phyloP scores from a whole-genome alignment of 2,888 invertebrate genomes.

The Drymonia ruficornis region DNA sequence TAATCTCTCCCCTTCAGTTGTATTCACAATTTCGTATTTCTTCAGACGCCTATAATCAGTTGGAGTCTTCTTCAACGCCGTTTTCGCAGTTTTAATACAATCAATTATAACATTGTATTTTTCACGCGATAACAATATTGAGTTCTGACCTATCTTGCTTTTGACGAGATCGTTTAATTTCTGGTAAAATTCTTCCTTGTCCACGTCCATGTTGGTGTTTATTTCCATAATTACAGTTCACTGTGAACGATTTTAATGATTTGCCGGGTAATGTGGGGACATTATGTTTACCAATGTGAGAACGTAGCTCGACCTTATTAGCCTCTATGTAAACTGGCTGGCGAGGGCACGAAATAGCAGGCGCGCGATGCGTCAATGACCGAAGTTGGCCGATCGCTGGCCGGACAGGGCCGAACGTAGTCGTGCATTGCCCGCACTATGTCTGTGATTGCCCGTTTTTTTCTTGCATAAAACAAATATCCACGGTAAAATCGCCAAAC shows the following conservation, averaged over 20 bases:
- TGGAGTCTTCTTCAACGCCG: slow-evolving; percentile 40
- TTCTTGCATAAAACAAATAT: too few relatives aligned
- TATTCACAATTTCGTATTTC: slow-evolving; percentile 49
- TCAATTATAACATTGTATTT: slow-evolving; percentile 40
- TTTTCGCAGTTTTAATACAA: too few relatives aligned
- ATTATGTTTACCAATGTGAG: slow-evolving; percentile 13
- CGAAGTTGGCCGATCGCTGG: too few relatives aligned
- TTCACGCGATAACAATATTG: slow-evolving; percentile 48
- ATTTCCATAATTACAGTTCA: slow-evolving; percentile 3
- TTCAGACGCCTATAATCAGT: slow-evolving; percentile 56
- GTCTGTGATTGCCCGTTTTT: too few relatives aligned
- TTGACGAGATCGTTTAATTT: slow-evolving; percentile 45
- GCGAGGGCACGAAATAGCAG: too few relatives aligned
- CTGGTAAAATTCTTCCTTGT: slow-evolving; percentile 49
- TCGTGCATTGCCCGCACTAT: too few relatives aligned
- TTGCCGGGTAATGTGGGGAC: slow-evolving; percentile 18
- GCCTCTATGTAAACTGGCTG: too few relatives aligned
- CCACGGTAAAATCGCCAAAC: too few relatives aligned
- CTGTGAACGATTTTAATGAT: slow-evolving; percentile 5
- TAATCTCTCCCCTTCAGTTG: slow-evolving; percentile 51
- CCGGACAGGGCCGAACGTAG: too few relatives aligned
- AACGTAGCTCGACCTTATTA: too few relatives aligned
- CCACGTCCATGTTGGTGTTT: slow-evolving; percentile 30
- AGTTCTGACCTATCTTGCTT: slow-evolving; percentile 44
- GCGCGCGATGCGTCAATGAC: too few relatives aligned